Percentiles rank a stretch among this genome's conserved stretches.
phyloP scores from a whole-genome alignment of 2,113 vertebrate species.

The Lycaon pictus region DNA sequence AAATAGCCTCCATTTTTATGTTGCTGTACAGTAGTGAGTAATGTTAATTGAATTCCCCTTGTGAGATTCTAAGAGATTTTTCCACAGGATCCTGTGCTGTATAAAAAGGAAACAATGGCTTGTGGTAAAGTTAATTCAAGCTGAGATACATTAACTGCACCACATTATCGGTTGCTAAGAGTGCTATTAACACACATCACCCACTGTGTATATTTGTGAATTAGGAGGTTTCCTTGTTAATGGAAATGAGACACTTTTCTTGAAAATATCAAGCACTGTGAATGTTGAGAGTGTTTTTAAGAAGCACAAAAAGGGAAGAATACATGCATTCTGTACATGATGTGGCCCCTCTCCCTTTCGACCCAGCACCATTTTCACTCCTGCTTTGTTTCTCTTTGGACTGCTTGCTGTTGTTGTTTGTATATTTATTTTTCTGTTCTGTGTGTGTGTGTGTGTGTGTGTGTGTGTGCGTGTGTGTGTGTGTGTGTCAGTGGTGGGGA shows the following conservation, averaged over 20 bases:
- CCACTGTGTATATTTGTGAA: slow-evolving; percentile 88
- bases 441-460: neutral
- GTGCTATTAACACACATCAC: slow-evolving; percentile 87
- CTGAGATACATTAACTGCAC: slow-evolving; percentile 89
- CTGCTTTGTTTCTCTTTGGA: neutral
- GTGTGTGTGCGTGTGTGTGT: neutral
- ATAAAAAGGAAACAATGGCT: slow-evolving; percentile 89
- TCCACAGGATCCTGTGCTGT: slow-evolving; percentile 81
- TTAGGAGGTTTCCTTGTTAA: slow-evolving; percentile 85
- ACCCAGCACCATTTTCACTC: neutral
- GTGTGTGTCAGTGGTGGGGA: neutral
- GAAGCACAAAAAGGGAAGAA: neutral
- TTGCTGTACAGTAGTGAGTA: slow-evolving; percentile 83
- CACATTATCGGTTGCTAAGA: slow-evolving; percentile 86
- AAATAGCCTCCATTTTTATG: slow-evolving; percentile 81
- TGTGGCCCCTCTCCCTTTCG: neutral
- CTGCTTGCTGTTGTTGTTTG: neutral
- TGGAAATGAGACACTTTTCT: slow-evolving; percentile 83
- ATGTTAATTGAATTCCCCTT: slow-evolving; percentile 86
- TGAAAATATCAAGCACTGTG: slow-evolving; percentile 77
- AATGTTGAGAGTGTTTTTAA: slow-evolving; percentile 77
- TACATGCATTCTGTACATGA: neutral
- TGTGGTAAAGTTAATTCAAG: slow-evolving; percentile 88
- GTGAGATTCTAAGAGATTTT: slow-evolving; percentile 87
- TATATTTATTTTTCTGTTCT: neutral